Evolutionary conservation across 2,113 vertebrate genomes (phyloP).

Genomic region (Copsychus sechellarum): DNA sequence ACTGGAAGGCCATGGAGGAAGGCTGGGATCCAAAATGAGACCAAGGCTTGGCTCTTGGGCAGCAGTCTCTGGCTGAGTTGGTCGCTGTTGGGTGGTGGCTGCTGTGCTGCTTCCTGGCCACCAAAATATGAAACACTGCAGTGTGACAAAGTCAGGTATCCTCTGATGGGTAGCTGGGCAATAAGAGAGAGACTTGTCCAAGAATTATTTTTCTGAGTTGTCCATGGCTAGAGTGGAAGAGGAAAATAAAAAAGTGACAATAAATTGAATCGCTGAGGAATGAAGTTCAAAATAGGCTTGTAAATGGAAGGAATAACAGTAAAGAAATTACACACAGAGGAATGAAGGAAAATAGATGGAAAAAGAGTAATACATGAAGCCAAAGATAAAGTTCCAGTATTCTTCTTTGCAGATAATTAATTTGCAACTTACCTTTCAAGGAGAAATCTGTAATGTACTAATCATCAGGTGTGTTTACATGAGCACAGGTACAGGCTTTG

Average conservation of each 20-base stretch:
- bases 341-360: background rate
- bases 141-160: background rate
- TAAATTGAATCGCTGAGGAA: background rate
- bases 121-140: background rate
- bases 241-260: background rate
- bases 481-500: background rate
- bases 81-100: background rate
- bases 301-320: background rate
- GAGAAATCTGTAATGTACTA: background rate
- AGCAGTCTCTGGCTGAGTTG: background rate
- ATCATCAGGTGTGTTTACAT: background rate
- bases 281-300: background rate
- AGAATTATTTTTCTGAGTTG: background rate
- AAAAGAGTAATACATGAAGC: background rate
- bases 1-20: fast-evolving
- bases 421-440: background rate
- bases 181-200: background rate
- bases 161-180: background rate
- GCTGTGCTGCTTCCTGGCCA: background rate
- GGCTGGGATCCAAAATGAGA: background rate
- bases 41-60: background rate
- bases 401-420: background rate
- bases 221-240: background rate
- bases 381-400: background rate
- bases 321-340: background rate